Percentiles rank a stretch among this genome's conserved stretches.
These are phyloP conservation scores for Botia almorhae DNA, from an alignment of 2,797 vertebrate species.

Conservation along the genomic window DNA sequence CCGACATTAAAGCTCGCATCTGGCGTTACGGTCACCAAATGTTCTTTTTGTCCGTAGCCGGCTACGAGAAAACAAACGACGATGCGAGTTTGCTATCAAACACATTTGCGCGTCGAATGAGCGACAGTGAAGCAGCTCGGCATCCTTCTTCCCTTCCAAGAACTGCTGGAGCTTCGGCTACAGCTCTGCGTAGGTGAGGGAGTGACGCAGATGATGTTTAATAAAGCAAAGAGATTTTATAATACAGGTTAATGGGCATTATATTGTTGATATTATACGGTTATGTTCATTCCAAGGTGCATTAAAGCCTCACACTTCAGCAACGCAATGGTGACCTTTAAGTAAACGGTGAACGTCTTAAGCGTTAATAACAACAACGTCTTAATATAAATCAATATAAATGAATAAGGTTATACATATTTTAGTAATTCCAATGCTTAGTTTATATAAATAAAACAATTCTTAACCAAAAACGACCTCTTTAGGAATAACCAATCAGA, in stretches of 20 bases:
- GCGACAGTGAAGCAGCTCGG: constrained; percentile 13
- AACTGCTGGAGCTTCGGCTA: constrained; percentile 42
- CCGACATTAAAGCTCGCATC: constrained; percentile 25
- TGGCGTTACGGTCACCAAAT: constrained; percentile 24
- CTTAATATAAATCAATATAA: background rate
- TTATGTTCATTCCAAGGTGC: constrained; percentile 5
- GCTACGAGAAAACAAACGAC: background rate
- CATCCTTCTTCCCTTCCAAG: constrained; percentile 20
- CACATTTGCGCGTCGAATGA: background rate
- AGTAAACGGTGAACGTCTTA: background rate
- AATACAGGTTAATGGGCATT: constrained; percentile 39
- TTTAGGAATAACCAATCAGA: background rate
- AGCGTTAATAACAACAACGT: background rate
- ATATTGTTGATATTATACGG: constrained; percentile 1
- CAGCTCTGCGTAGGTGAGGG: constrained; percentile 45
- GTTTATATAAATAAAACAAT: background rate
- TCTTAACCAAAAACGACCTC: background rate
- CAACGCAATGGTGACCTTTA: background rate
- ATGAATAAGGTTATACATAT: background rate
- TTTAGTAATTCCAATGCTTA: background rate
- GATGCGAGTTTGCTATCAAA: background rate
- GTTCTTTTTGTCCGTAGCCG: background rate
- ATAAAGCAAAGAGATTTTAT: constrained; percentile 24
- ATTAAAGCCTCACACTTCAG: background rate
- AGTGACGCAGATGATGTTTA: constrained; percentile 60